Percentiles rank a stretch among this genome's conserved stretches.
phyloP scores from a whole-genome alignment of 2,113 vertebrate genomes.

The Cepphus grylle region DNA sequence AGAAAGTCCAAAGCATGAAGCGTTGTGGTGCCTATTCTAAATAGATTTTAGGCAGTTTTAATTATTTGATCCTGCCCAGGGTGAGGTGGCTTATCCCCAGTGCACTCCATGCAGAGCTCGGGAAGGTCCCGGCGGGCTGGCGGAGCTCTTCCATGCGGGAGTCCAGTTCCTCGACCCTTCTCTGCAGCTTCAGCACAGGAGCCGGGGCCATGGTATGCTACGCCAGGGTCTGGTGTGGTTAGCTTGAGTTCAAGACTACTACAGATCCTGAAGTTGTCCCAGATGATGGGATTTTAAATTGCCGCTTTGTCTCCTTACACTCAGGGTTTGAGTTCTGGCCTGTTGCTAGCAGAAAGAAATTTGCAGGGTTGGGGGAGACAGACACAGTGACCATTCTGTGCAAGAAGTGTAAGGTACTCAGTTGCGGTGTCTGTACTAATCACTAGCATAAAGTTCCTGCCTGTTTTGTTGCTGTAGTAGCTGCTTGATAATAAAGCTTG shows the following conservation, averaged over 20 bases:
- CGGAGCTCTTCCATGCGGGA: neutral
- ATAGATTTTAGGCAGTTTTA: neutral
- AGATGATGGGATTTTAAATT: neutral
- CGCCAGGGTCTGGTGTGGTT: too few relatives aligned
- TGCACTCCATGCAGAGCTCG: rapidly evolving
- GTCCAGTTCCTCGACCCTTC: neutral
- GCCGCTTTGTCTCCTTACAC: neutral
- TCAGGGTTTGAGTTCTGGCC: neutral
- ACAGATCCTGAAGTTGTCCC: too few relatives aligned
- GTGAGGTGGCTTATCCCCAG: neutral
- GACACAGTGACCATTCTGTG: neutral
- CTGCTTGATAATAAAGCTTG: neutral
- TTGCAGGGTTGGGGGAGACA: neutral
- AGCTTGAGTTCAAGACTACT: neutral
- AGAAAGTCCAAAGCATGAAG: neutral
- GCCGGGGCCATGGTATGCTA: neutral
- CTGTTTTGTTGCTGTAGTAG: neutral
- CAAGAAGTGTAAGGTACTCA: rapidly evolving
- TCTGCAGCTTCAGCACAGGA: neutral
- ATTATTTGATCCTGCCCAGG: neutral
- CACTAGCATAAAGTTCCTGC: neutral
- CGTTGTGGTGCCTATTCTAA: neutral
- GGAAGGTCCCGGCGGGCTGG: rapidly evolving
- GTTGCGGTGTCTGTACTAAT: neutral
- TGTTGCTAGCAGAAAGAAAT: neutral